Percentiles rank a stretch among this genome's conserved stretches.
These are phyloP conservation scores for Caerostris extrusa DNA, from an alignment of 1,140 invertebrate species.

Conservation along the genomic window DNA sequence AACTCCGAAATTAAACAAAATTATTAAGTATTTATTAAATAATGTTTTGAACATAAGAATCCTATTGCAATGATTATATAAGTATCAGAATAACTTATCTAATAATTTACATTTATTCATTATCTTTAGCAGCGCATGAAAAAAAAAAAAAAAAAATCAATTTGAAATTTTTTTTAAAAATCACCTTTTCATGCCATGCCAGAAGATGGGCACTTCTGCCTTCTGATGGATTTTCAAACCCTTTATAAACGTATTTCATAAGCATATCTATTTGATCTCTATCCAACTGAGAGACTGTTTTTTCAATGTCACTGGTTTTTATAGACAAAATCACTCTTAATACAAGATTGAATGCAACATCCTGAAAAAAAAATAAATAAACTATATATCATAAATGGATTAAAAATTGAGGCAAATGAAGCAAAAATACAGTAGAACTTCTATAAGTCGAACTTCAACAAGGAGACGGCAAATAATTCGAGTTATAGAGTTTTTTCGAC, in stretches of 20 bases:
- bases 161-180: neutral
- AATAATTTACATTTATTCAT: too few species aligned
- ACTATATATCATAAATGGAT: neutral
- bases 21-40: neutral
- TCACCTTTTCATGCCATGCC: conserved; percentile 97
- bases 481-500: too few species aligned
- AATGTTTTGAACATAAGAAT: neutral
- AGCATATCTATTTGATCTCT: conserved; percentile 92
- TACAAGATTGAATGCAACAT: conserved; percentile 88
- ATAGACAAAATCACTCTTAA: conserved; percentile 93
- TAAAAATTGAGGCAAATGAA: too few species aligned
- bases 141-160: neutral
- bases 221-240: conserved; percentile 96
- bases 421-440: too few species aligned
- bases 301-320: conserved; percentile 96
- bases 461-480: too few species aligned
- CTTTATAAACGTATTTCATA: conserved; percentile 99
- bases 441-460: too few species aligned
- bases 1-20: neutral
- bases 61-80: neutral
- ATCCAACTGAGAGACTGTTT: conserved; percentile 90
- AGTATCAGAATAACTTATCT: too few species aligned
- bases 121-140: neutral
- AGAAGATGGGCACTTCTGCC: conserved; percentile 95
- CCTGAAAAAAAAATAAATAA: conserved; percentile 36